Conservation (phyloP, 2,113 vertebrate genomes). For the Ciconia boyciana region DNA sequence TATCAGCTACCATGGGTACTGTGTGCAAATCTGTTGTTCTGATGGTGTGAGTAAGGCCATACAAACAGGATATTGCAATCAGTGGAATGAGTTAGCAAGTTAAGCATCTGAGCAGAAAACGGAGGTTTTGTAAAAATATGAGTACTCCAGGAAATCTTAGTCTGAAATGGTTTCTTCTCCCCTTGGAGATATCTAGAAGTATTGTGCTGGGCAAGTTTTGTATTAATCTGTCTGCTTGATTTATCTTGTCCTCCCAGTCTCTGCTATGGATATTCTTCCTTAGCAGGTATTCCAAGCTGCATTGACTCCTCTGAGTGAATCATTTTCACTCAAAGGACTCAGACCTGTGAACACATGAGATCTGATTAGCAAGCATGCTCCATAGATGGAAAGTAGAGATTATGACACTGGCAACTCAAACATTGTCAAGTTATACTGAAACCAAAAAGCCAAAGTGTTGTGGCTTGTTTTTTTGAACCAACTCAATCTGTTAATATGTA, state of each 20-base stretch:
- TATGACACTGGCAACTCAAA: slow-evolving; percentile 8
- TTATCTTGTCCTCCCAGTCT: neutral
- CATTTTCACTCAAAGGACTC: neutral
- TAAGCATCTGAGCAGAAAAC: neutral
- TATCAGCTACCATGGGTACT: neutral
- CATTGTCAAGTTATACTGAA: neutral
- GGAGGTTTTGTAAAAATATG: neutral
- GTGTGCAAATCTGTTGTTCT: neutral
- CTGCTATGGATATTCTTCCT: neutral
- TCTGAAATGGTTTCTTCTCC: neutral
- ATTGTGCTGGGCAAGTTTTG: neutral
- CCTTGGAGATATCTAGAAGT: neutral
- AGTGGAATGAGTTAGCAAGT: neutral
- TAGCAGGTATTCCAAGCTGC: neutral
- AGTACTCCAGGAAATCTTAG: neutral
- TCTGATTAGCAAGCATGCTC: neutral
- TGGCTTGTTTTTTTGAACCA: slow-evolving; percentile 3
- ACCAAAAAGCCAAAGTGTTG: slow-evolving; percentile 19
- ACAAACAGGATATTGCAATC: neutral
- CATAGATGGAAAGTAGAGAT: neutral
- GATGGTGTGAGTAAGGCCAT: neutral
- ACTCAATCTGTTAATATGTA: slow-evolving; percentile 39
- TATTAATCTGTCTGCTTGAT: neutral
- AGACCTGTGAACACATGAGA: neutral
- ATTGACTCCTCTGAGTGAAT: neutral